Base-by-base conservation (phyloP, 2,797 vertebrate species). In the Babyrousa celebensis region DNA sequence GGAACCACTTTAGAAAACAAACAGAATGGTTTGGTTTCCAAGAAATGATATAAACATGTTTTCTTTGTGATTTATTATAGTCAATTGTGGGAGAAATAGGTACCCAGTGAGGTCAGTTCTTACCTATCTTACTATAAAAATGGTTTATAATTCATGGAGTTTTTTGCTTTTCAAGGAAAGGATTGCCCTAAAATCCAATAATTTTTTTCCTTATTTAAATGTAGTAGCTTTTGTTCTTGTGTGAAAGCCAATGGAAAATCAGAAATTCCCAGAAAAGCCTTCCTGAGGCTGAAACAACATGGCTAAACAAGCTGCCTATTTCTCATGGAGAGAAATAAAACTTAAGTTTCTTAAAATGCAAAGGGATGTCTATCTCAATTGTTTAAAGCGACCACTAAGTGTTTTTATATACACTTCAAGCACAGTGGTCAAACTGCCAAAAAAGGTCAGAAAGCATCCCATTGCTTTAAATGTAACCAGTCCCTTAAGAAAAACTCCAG, bases 311-410 rank as follows among this genome's bases (percentile, higher is more conserved):
- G n/a, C 6, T 40, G 56, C 16, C 68, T 58, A 32, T 72, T 27
- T 89, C 14, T 67, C 43, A 48, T 75, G 48, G 83, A 83, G 83
- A 88, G 23, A 79, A 85, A 94, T 29, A 5, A 75, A n/a, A 79
- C 2, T 54, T 58, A 14, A 88, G 27, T 92, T 75, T 65, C 48
- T 85, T 20, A 67, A 77, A 90, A 32, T 77, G 32, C 25, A n/a
- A 67, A 94, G 43, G 21, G 16, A 52, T 63, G 20, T 72, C n/a
- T 71, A 43, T 60, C 83, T 68, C 82, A 89, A 75, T 29, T 94
- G 36, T 67, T 94, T 83, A 48, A 83, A 75, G 27, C 75, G 32
- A 84, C 60, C 52, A 83, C 12, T 17, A 70, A 72, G 58, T 72
- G 29, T 74, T 60, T 83, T 83, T 32, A 92, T 48, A 89, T 32